Conservation (phyloP, 2,113 vertebrate genomes). For the Austrofundulus limnaeus region DNA sequence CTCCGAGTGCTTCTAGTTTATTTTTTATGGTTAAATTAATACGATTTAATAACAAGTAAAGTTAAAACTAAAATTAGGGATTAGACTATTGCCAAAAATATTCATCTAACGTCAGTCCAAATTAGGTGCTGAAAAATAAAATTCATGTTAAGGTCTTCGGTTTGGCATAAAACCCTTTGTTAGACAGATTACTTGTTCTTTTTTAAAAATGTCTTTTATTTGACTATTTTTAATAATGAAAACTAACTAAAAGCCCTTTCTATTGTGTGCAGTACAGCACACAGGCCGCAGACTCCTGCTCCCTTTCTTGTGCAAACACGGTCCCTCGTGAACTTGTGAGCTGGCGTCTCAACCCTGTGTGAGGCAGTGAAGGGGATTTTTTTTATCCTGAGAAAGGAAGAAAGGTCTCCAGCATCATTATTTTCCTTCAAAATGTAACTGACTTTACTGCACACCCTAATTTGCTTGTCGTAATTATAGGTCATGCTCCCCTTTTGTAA, state of each 20-base stretch:
- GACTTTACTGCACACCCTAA: constrained; percentile 90
- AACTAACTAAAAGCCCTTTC: constrained; percentile 40
- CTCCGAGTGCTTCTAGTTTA: no score
- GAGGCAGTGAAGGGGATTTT: constrained; percentile 86
- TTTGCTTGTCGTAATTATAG: constrained; percentile 99
- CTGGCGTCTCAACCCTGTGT: constrained; percentile 80
- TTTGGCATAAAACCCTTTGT: background rate
- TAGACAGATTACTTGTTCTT: constrained; percentile 1
- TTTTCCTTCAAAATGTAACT: constrained; percentile 95
- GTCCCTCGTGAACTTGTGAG: constrained; percentile 82
- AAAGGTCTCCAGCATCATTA: constrained; percentile 92
- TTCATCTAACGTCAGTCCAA: no score
- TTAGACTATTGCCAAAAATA: background rate
- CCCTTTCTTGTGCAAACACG: constrained; percentile 80
- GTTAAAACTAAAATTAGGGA: background rate
- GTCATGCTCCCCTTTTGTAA: constrained; percentile 93
- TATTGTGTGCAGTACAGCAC: constrained; percentile 40
- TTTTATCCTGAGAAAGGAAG: constrained; percentile 85
- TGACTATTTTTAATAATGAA: constrained; percentile 41
- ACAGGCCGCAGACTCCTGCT: constrained; percentile 74
- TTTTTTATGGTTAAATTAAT: no score
- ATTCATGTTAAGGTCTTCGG: background rate
- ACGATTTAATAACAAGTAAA: no score
- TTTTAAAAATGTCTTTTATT: constrained; percentile 12
- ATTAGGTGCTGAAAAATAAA: background rate